Evolutionary conservation across 2,113 vertebrate genomes (phyloP).

Genomic region (Columbina picui): DNA sequence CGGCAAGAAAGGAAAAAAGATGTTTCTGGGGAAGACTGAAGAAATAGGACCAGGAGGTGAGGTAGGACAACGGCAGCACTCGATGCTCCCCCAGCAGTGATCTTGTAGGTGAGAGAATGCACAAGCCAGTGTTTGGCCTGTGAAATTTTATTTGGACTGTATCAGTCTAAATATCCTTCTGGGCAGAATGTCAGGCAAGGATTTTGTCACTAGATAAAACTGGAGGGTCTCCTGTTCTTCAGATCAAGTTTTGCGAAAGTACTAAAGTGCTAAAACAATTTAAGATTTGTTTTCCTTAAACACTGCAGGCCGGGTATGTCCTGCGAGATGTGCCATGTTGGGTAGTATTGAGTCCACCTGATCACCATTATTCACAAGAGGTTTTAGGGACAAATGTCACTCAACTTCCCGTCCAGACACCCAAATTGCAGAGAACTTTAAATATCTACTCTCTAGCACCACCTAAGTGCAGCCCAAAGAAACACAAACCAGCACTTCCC

Average conservation of each 20-base stretch:
- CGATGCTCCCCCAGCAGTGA: fast-evolving
- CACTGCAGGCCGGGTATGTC: background rate
- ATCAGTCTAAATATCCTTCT: background rate
- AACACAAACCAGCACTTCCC: background rate
- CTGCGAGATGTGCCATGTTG: no score
- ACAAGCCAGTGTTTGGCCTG: background rate
- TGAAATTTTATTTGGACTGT: background rate
- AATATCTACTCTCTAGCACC: background rate
- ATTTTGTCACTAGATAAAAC: background rate
- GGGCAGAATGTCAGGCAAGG: background rate
- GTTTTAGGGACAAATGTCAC: background rate
- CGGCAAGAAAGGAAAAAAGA: background rate
- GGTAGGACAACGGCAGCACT: background rate
- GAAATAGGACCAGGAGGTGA: background rate
- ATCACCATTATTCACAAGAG: background rate
- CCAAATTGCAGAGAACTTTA: background rate
- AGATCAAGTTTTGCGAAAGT: background rate
- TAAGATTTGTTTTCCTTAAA: background rate
- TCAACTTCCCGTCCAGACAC: background rate
- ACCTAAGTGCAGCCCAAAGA: background rate
- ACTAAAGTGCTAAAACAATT: background rate
- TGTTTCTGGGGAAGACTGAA: background rate
- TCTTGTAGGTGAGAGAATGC: background rate
- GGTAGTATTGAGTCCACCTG: background rate
- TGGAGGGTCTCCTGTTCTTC: background rate